Evolutionary conservation across 2,113 vertebrate species (phyloP).

Genomic region (Pygoscelis antarcticus): DNA sequence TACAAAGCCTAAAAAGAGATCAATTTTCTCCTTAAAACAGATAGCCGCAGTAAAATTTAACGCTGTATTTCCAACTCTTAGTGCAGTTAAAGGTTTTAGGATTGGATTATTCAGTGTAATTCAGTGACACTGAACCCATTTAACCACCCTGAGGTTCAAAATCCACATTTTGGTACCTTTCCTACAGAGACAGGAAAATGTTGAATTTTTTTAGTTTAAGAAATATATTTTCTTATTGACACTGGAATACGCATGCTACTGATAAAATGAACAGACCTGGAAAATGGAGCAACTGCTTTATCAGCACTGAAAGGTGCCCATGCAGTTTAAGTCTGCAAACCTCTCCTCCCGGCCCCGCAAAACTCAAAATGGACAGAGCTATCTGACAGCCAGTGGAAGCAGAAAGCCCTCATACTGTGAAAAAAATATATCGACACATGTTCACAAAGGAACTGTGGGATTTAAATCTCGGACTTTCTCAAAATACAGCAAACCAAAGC

Average conservation of each 20-base stretch:
- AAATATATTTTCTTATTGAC: background rate
- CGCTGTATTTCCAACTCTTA: background rate
- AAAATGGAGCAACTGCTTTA: background rate
- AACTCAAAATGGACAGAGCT: background rate
- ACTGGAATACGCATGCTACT: rapidly evolving
- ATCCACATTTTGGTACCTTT: background rate
- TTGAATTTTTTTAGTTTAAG: rapidly evolving
- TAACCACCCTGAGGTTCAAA: background rate
- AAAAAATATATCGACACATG: rapidly evolving
- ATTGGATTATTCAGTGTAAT: background rate
- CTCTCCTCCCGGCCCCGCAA: background rate
- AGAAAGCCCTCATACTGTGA: background rate
- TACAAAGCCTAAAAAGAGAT: background rate
- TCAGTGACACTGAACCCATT: background rate
- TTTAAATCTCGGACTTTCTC: background rate
- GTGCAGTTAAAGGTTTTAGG: background rate
- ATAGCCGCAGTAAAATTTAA: background rate
- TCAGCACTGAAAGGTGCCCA: too few relatives aligned
- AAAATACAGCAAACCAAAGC: background rate
- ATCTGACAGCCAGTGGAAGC: background rate
- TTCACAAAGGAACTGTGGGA: background rate
- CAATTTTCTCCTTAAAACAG: background rate
- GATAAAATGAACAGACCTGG: background rate
- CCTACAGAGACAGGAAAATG: rapidly evolving
- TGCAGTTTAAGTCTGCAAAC: rapidly evolving